Conservation (phyloP, 2,797 vertebrate species). For the Oceanodroma leucorhoa region DNA sequence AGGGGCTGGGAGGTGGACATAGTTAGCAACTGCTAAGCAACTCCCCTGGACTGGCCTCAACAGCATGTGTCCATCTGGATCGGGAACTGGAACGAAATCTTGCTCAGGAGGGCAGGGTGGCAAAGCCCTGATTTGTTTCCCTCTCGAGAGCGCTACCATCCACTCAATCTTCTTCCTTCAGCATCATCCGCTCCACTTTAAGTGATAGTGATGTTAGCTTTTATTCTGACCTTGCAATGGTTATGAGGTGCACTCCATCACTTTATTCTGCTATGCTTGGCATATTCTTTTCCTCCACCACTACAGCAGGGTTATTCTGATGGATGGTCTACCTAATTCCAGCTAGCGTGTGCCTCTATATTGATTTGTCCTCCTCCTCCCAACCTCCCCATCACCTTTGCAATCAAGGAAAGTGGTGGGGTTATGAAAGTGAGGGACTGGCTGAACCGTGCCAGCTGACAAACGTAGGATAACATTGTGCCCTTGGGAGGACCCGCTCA, state of each 20-base stretch:
- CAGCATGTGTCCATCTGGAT: not conserved
- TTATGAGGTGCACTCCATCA: not conserved
- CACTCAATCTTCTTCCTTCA: not conserved
- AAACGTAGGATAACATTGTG: fast-evolving
- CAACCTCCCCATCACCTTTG: not conserved
- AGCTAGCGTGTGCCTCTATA: not conserved
- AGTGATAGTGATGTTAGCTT: not conserved
- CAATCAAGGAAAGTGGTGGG: not conserved
- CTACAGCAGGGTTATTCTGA: slow-evolving; percentile 4
- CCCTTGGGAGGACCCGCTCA: not conserved
- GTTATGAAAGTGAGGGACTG: not conserved
- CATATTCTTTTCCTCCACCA: not conserved
- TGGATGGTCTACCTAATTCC: slow-evolving; percentile 1
- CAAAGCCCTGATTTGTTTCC: not conserved
- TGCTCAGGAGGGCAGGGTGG: not conserved
- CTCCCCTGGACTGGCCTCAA: not conserved
- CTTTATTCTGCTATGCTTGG: not conserved
- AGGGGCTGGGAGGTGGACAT: not conserved
- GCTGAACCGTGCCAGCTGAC: not conserved
- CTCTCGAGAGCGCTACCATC: not conserved
- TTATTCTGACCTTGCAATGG: slow-evolving; percentile 3
- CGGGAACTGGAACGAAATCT: not conserved
- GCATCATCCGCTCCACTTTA: not conserved
- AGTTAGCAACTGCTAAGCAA: not conserved
- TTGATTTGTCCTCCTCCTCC: not conserved